A percentile compares a stretch with the other conserved stretches of the same genome.
These are phyloP conservation scores for Drosophila tristis DNA, from an alignment of 1,140 invertebrate genomes.

Conservation along the genomic window DNA sequence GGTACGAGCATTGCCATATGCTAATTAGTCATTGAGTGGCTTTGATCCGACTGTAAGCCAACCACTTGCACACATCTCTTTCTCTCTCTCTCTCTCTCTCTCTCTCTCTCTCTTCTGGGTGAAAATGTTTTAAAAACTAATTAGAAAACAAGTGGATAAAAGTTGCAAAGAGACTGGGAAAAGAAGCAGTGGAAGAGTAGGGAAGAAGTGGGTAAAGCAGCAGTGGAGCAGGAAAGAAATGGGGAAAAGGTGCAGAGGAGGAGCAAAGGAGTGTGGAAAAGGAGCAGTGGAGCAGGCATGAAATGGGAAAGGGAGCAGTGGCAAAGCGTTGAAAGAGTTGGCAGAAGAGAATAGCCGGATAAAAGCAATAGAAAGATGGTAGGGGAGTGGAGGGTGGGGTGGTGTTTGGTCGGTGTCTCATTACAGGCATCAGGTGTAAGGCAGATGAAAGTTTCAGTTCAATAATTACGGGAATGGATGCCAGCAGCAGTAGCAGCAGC, in stretches of 20 bases:
- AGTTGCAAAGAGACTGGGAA: no score
- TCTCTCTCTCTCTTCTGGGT: slow-evolving; percentile 3
- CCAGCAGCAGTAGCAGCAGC: not conserved
- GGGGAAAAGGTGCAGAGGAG: no score
- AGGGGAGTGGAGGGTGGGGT: not conserved
- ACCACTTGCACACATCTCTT: slow-evolving; percentile 13
- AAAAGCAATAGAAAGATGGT: no score
- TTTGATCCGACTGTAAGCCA: slow-evolving; percentile 33
- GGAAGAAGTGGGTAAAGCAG: no score
- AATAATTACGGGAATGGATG: slow-evolving; percentile 36
- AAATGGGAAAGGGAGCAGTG: no score
- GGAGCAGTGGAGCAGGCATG: no score
- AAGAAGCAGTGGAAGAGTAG: not conserved
- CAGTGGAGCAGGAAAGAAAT: no score
- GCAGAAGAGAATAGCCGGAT: no score
- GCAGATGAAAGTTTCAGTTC: slow-evolving; percentile 48
- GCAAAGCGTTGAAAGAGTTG: no score
- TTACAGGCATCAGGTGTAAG: slow-evolving; percentile 20
- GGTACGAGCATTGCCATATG: slow-evolving; percentile 6
- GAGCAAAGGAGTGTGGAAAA: no score
- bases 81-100: not conserved
- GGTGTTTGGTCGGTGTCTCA: not conserved
- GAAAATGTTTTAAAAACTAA: slow-evolving; percentile 56
- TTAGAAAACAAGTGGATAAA: slow-evolving; percentile 32
- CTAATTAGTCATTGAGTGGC: slow-evolving; percentile 48